A percentile compares a stretch with the other conserved stretches of the same genome.
Evolutionary conservation across 2,113 vertebrate species (phyloP).

Genomic region (Paramormyrops kingsleyae): DNA sequence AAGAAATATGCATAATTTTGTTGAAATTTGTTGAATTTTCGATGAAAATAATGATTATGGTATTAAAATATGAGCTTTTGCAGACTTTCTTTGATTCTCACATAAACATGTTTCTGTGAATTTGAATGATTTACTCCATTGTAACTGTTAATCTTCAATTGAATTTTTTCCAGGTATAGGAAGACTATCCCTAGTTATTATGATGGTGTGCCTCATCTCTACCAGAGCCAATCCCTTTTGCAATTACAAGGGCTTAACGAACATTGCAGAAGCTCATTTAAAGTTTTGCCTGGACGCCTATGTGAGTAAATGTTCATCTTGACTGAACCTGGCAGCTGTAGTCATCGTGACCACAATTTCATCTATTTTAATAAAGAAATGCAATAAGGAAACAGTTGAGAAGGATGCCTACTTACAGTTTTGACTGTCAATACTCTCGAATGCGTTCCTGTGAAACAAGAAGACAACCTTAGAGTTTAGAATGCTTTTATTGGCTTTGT

Average conservation of each 20-base stretch:
- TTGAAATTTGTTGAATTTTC: neutral
- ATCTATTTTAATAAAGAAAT: neutral
- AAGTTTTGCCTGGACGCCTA: neutral
- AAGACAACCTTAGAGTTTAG: neutral
- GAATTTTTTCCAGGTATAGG: neutral
- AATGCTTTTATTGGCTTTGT: neutral
- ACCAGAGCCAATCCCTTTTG: neutral
- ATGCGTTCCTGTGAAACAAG: neutral
- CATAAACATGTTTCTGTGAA: neutral
- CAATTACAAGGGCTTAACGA: neutral
- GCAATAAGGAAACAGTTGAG: neutral
- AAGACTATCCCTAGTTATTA: neutral
- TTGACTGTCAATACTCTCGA: neutral
- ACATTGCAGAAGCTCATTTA: neutral
- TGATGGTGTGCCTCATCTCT: neutral
- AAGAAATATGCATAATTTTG: neutral
- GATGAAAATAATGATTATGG: neutral
- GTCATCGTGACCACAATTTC: neutral
- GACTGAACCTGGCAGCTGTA: neutral
- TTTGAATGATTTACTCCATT: neutral
- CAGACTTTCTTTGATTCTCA: neutral
- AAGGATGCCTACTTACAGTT: neutral
- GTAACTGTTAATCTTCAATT: neutral
- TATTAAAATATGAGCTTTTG: neutral
- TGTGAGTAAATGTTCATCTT: neutral